Evolutionary conservation across 37 sponge, comb jelly and placozoan genomes (phyloP), one percentile per base, ranked within the genome.

Genomic region (Petrosia ficiformis): DNA sequence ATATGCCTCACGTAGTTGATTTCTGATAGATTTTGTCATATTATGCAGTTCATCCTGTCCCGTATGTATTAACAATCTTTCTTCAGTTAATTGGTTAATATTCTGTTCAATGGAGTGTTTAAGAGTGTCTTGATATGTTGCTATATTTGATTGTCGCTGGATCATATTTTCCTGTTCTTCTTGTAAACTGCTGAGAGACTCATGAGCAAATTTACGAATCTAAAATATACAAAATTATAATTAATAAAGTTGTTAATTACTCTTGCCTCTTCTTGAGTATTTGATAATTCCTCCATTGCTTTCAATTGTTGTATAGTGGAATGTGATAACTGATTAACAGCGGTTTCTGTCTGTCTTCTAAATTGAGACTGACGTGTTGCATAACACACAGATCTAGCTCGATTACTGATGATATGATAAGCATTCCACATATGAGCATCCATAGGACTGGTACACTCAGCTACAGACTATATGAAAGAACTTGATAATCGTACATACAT

Each of bases 371-470:
- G 94, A 2, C 90, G 32, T 0, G 81, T 89, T 59, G 86, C 77
- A 57, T 89, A 89, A 78, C 94, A 93, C 39, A 93, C 86, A 2
- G 87, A 75, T 11, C 94, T 64, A 0, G 94, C 94, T 59, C 94
- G 56, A 80, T 93, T 93, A 79, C 86, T 84, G 58, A 93, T 70
- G 59, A 88, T 89, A 80, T 93, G 94, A 65, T 93, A 93, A 32
- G 94, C 82, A 44, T 85, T 89, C 94, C 94, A 93, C 48, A 70
- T 77, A 56, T 77, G 25, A 21, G 90, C 64, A 42, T 85, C 86
- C 94, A 93, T 93, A 11, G 75, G 52, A n/a, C 72, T 22, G 4
- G 94, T 93, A 77, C 94, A 93, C 48, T 93, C 94, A 30, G 89
- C 89, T 37, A 93, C 59, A 22, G 70, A 60, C 91, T 90, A 64